Evolutionary conservation across 2,797 vertebrate species (phyloP).

Genomic region (Eidolon dupreanum): DNA sequence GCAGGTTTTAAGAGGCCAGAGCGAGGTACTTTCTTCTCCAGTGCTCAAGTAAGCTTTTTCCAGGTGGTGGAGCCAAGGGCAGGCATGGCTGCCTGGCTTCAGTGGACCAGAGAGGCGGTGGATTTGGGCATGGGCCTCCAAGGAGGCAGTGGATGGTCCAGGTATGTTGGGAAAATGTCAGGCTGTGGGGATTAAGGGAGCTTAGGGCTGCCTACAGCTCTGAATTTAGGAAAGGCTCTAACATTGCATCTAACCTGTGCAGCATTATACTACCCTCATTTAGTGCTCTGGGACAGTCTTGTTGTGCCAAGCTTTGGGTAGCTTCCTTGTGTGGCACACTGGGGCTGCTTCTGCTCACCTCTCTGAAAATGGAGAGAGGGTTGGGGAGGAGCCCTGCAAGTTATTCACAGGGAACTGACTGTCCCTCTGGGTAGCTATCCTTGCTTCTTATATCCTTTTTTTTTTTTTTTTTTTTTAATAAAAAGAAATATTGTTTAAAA

Average conservation of each 20-base stretch:
- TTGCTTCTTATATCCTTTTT: not conserved
- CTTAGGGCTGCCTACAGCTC: not conserved
- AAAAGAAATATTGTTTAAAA: not conserved
- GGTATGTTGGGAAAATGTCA: not conserved
- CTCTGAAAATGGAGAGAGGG: not conserved
- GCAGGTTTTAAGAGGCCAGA: not conserved
- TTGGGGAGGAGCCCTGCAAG: not conserved
- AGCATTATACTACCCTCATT: no score
- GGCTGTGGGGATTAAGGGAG: rapidly evolving
- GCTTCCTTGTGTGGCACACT: not conserved
- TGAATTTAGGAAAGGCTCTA: not conserved
- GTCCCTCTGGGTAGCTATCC: not conserved
- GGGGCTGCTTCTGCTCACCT: not conserved
- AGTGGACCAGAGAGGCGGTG: not conserved
- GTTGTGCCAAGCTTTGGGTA: not conserved
- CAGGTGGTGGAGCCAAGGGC: not conserved
- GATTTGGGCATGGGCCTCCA: rapidly evolving
- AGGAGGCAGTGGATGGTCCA: no score
- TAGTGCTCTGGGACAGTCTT: not conserved
- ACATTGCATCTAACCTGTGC: not conserved
- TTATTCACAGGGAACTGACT: not conserved
- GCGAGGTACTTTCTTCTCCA: not conserved
- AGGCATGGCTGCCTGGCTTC: not conserved
- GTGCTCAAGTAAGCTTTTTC: not conserved
- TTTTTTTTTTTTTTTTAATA: not conserved